A percentile compares a stretch with the other conserved stretches of the same genome.
phyloP scores from a whole-genome alignment of 2,113 vertebrate genomes.

The Rissa tridactyla region DNA sequence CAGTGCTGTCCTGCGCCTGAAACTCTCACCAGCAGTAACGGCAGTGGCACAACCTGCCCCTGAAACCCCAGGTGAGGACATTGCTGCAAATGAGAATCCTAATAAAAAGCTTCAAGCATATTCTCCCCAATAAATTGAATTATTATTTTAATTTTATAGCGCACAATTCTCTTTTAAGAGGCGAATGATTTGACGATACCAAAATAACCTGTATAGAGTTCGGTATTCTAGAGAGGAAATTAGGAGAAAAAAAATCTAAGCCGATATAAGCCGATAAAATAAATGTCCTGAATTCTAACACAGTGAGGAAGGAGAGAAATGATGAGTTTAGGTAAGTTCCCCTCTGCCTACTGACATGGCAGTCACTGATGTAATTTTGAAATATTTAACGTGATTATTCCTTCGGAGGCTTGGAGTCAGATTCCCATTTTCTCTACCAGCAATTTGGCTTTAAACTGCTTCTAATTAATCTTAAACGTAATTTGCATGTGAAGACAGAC shows the following conservation, averaged over 20 bases:
- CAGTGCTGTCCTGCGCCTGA: slow-evolving; percentile 58
- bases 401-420: slow-evolving; percentile 20
- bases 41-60: slow-evolving; percentile 67
- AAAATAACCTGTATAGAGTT: slow-evolving; percentile 52
- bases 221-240: slow-evolving; percentile 7
- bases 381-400: slow-evolving; percentile 42
- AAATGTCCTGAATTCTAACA: background rate
- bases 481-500: background rate
- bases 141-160: slow-evolving; percentile 69
- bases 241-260: background rate
- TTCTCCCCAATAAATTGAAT: slow-evolving; percentile 64
- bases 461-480: background rate
- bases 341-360: background rate
- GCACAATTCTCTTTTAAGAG: slow-evolving; percentile 55
- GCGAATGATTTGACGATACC: slow-evolving; percentile 70
- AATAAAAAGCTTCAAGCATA: slow-evolving; percentile 48
- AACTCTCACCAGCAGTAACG: slow-evolving; percentile 40
- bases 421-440: slow-evolving; percentile 1
- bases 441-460: background rate
- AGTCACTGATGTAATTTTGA: background rate
- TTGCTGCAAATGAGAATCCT: slow-evolving; percentile 50
- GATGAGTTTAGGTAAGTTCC: background rate
- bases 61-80: slow-evolving; percentile 66
- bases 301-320: background rate
- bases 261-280: background rate